Conservation (phyloP, 2,113 vertebrate species). For the Perca flavescens region DNA sequence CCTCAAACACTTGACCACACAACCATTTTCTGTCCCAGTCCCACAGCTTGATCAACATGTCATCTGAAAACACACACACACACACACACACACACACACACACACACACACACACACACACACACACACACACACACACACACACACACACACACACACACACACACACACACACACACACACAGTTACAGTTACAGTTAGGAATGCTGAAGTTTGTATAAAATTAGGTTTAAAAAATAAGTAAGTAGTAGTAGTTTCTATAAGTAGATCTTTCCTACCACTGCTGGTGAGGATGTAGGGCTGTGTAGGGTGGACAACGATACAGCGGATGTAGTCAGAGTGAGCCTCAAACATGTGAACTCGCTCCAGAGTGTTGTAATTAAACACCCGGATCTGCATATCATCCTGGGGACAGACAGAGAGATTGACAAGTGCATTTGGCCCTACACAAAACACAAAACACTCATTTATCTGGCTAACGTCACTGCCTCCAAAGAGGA, state of each 20-base stretch:
- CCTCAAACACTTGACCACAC: slow-evolving; percentile 98
- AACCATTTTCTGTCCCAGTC: slow-evolving; percentile 99
- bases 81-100: background rate
- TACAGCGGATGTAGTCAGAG: slow-evolving; percentile 98
- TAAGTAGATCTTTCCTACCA: slow-evolving; percentile 79
- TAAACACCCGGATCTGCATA: slow-evolving; percentile 99
- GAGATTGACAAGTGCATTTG: background rate
- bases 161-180: slow-evolving; percentile 2
- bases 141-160: too few relatives aligned
- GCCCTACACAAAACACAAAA: background rate
- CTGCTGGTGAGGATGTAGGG: slow-evolving; percentile 99
- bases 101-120: background rate
- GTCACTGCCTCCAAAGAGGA: background rate
- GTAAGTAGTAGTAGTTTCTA: too few relatives aligned
- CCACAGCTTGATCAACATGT: slow-evolving; percentile 99
- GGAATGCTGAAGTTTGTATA: background rate
- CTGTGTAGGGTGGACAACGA: slow-evolving; percentile 97
- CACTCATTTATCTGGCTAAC: background rate
- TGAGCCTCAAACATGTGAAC: slow-evolving; percentile 99
- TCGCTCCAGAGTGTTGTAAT: slow-evolving; percentile 98
- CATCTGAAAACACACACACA: slow-evolving; percentile 84
- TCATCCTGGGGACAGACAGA: slow-evolving; percentile 88
- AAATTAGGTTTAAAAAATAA: too few relatives aligned
- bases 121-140: too few relatives aligned
- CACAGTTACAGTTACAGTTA: background rate